Conservation (phyloP, 2,888 invertebrate genomes). For the Synanthedon myopaeformis region DNA sequence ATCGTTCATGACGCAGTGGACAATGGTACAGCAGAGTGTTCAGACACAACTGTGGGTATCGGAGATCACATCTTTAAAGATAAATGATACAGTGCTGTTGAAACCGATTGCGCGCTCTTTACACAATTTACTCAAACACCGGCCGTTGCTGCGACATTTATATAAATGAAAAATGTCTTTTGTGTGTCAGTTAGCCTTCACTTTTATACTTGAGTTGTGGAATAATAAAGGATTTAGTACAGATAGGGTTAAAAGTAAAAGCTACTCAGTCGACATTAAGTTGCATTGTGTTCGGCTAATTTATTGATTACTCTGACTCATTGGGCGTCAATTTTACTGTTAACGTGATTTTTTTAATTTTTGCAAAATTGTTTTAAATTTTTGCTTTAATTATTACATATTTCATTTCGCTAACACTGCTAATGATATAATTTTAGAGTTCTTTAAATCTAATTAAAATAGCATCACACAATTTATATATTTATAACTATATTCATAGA, state of each 20-base stretch:
- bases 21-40: constrained; percentile 22
- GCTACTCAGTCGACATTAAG: background rate
- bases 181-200: constrained; percentile 38
- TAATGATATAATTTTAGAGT: no score
- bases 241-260: background rate
- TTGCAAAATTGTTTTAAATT: no score
- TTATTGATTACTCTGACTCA: no score
- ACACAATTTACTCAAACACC: constrained; percentile 18
- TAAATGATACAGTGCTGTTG: constrained; percentile 14
- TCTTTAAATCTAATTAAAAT: no score
- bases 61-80: constrained; percentile 22
- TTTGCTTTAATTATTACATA: no score
- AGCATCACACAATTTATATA: no score
- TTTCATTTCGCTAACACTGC: no score
- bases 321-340: no score
- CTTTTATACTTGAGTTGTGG: constrained; percentile 9
- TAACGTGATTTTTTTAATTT: no score
- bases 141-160: constrained; percentile 23
- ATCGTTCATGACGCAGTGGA: constrained; percentile 9
- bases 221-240: background rate
- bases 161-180: constrained; percentile 55
- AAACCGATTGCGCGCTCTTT: constrained; percentile 8
- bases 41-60: constrained; percentile 16
- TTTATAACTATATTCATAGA: no score
- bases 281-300: background rate